These are phyloP conservation scores for Botia kubotai DNA, from an alignment of 2,797 vertebrate species.

Conservation along the genomic window DNA sequence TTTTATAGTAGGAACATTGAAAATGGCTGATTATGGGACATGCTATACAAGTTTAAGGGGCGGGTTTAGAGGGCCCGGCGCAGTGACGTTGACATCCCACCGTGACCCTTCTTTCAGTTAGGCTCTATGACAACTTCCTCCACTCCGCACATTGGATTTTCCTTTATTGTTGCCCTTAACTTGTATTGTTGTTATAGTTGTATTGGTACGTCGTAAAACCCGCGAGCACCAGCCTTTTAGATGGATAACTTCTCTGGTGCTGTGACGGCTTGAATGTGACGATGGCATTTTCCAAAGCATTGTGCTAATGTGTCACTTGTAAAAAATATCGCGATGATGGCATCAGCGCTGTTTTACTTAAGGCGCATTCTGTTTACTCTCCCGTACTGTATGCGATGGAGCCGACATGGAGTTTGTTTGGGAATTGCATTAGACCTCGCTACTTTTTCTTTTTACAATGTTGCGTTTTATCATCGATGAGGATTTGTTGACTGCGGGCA, in stretches of 20 bases:
- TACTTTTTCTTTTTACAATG: slow-evolving; percentile 19
- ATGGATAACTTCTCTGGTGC: neutral
- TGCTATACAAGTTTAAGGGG: slow-evolving; percentile 8
- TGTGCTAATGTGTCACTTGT: slow-evolving; percentile 16
- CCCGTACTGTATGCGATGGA: slow-evolving; percentile 57
- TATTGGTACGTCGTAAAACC: neutral
- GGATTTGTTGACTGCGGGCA: slow-evolving; percentile 2
- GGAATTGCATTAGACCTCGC: slow-evolving; percentile 55
- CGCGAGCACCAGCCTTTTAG: neutral
- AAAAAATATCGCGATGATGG: slow-evolving; percentile 65
- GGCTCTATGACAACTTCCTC: slow-evolving; percentile 58
- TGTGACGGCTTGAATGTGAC: slow-evolving; percentile 3
- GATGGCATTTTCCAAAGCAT: slow-evolving; percentile 29
- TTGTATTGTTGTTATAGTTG: neutral
- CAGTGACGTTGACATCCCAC: slow-evolving; percentile 36
- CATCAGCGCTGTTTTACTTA: slow-evolving; percentile 22
- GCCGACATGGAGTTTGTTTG: slow-evolving; percentile 64
- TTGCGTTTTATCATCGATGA: slow-evolving; percentile 21
- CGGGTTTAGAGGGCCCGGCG: slow-evolving; percentile 16
- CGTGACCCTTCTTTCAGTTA: slow-evolving; percentile 38
- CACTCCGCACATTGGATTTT: slow-evolving; percentile 19
- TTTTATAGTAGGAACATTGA: neutral
- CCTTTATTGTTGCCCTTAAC: slow-evolving; percentile 27
- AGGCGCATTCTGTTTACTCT: slow-evolving; percentile 23
- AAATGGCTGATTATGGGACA: neutral